Evolutionary conservation across 1,140 invertebrate species (phyloP).

Genomic region (Acromyrmex heyeri): DNA sequence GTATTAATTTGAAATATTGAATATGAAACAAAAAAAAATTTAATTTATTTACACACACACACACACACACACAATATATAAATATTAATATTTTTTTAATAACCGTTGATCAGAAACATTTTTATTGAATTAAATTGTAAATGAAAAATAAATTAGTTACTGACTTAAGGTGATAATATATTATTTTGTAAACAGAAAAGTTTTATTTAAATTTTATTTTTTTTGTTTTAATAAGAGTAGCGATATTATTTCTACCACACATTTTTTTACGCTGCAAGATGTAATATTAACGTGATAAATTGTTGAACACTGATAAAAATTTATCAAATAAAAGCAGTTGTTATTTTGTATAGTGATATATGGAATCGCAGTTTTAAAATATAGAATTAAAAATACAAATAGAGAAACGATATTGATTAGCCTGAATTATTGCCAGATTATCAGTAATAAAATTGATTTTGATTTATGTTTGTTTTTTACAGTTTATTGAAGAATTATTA

Average conservation of each 20-base stretch:
- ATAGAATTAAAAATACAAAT: background rate
- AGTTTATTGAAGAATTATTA: background rate
- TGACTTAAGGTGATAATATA: background rate
- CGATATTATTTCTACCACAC: background rate
- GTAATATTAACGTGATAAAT: background rate
- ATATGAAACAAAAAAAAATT: too few relatives aligned
- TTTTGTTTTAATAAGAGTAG: background rate
- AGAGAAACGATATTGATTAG: background rate
- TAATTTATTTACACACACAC: too few relatives aligned
- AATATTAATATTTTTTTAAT: conserved; percentile 1
- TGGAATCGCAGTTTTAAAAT: background rate
- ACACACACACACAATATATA: background rate
- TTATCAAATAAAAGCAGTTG: background rate
- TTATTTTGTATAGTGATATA: background rate
- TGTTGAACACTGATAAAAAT: background rate
- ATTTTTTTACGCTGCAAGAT: background rate
- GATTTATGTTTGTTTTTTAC: background rate
- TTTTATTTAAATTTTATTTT: conserved; percentile 11
- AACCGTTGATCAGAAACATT: background rate
- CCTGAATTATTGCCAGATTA: background rate
- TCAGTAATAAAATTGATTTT: background rate
- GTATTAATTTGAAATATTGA: too few relatives aligned
- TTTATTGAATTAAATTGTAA: background rate
- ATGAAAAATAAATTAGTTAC: background rate
- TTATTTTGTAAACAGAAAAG: background rate